A percentile compares a stretch with the other conserved stretches of the same genome.
Evolutionary conservation across 1,140 invertebrate genomes (phyloP).

Genomic region (Olivierus martensii): DNA sequence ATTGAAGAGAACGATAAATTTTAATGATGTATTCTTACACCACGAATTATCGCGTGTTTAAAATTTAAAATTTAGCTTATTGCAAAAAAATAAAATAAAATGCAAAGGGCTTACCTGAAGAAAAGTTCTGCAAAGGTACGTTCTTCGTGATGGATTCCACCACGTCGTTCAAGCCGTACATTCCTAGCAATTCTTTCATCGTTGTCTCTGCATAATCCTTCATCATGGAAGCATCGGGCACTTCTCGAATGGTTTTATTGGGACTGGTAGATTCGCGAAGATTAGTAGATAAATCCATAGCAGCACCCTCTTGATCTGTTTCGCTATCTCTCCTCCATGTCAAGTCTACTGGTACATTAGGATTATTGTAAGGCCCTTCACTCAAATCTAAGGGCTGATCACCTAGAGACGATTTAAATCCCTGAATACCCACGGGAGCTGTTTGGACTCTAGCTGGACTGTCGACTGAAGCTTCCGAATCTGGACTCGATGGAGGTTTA

Average conservation of each 20-base stretch:
- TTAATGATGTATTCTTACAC: neutral
- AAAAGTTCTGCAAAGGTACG: slow-evolving; percentile 33
- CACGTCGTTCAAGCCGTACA: slow-evolving; percentile 46
- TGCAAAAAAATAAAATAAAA: neutral
- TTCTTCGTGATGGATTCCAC: slow-evolving; percentile 35
- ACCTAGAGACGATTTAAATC: neutral
- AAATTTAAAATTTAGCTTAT: no score
- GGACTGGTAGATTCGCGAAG: slow-evolving; percentile 3
- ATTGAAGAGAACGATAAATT: no score
- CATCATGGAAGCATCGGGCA: slow-evolving; percentile 29
- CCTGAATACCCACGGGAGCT: neutral
- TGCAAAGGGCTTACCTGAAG: slow-evolving; percentile 27
- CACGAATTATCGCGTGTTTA: neutral
- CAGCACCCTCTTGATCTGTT: slow-evolving; percentile 8
- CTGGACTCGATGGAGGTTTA: neutral
- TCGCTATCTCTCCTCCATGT: slow-evolving; percentile 10
- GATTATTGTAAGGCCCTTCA: no score
- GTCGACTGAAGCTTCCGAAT: neutral
- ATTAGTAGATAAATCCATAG: slow-evolving; percentile 18
- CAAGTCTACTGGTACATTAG: slow-evolving; percentile 8
- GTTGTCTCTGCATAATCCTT: slow-evolving; percentile 56
- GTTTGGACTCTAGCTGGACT: neutral
- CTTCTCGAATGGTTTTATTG: neutral
- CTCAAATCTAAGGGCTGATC: slow-evolving; percentile 24
- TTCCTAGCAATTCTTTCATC: slow-evolving; percentile 54